Conservation (phyloP, 2,888 invertebrate species). For the Nemurella pictetii region DNA sequence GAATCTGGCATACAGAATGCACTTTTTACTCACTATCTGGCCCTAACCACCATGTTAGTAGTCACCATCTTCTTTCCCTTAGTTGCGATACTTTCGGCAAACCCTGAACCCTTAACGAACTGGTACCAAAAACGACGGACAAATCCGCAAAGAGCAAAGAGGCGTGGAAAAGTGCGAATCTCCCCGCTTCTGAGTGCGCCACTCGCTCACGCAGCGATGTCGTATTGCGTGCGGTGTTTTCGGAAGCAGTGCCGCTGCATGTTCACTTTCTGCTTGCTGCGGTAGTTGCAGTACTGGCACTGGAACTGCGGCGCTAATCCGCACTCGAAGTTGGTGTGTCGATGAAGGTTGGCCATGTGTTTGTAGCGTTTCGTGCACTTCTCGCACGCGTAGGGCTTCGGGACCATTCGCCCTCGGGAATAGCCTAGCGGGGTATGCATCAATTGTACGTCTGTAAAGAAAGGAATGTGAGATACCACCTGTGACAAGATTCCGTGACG, state of each 20-base stretch:
- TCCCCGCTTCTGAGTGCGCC: not conserved
- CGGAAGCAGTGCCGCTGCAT: not conserved
- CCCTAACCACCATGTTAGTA: too few species aligned
- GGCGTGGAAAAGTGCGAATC: too few species aligned
- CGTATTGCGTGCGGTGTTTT: not conserved
- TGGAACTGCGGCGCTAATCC: constrained; percentile 11
- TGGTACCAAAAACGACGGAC: too few species aligned
- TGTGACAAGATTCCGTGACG: too few species aligned
- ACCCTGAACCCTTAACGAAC: too few species aligned
- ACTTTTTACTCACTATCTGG: too few species aligned
- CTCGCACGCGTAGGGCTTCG: not conserved
- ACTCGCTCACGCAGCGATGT: not conserved
- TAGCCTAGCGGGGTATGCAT: not conserved
- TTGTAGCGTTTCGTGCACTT: not conserved
- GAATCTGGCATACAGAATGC: too few species aligned
- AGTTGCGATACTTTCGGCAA: too few species aligned
- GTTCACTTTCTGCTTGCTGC: constrained; percentile 3
- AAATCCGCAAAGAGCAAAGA: too few species aligned
- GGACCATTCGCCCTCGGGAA: not conserved
- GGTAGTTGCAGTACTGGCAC: constrained; percentile 5
- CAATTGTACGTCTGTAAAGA: too few species aligned
- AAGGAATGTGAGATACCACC: too few species aligned
- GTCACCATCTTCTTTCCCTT: too few species aligned
- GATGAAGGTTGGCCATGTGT: not conserved
- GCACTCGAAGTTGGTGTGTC: constrained; percentile 9